A percentile compares a stretch with the other conserved stretches of the same genome.
These are phyloP conservation scores for Gambelia wislizenii DNA, from an alignment of 2,797 vertebrate genomes.

Conservation along the genomic window DNA sequence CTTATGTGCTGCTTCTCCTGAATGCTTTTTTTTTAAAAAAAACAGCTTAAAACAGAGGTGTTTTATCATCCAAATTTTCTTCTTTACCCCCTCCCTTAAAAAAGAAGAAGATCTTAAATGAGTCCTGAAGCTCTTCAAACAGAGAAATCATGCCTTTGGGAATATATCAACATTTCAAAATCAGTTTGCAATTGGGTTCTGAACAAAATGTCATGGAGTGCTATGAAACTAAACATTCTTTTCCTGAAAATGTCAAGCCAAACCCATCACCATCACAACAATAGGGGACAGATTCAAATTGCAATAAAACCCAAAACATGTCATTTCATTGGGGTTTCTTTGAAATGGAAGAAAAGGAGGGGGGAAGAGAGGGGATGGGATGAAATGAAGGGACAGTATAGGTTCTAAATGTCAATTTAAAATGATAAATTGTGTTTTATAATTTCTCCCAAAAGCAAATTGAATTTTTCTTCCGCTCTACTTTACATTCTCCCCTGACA, in stretches of 20 bases:
- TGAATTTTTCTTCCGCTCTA: constrained; percentile 15
- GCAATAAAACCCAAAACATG: constrained; percentile 7
- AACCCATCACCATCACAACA: neutral
- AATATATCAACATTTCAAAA: constrained; percentile 25
- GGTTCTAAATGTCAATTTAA: constrained; percentile 42
- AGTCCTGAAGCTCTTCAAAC: constrained; percentile 4
- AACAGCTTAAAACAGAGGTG: neutral
- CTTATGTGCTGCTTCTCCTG: neutral
- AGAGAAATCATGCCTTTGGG: constrained; percentile 4
- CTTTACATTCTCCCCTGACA: constrained; percentile 8
- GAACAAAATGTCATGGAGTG: constrained; percentile 25
- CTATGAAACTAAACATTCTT: constrained; percentile 18
- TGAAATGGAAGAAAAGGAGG: neutral
- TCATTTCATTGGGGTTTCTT: constrained; percentile 10
- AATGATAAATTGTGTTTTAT: constrained; percentile 22
- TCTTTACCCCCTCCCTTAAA: neutral
- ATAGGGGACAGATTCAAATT: constrained; percentile 4
- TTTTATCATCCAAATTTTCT: neutral
- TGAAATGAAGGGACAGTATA: neutral
- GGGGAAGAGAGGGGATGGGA: neutral
- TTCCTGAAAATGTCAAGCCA: constrained; percentile 26
- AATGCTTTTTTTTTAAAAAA: neutral
- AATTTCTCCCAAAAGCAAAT: constrained; percentile 32
- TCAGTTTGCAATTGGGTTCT: constrained; percentile 15
- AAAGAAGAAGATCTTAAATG: neutral